Base-by-base conservation (phyloP, 2,888 invertebrate genomes). In the Polymixis lichenea region DNA sequence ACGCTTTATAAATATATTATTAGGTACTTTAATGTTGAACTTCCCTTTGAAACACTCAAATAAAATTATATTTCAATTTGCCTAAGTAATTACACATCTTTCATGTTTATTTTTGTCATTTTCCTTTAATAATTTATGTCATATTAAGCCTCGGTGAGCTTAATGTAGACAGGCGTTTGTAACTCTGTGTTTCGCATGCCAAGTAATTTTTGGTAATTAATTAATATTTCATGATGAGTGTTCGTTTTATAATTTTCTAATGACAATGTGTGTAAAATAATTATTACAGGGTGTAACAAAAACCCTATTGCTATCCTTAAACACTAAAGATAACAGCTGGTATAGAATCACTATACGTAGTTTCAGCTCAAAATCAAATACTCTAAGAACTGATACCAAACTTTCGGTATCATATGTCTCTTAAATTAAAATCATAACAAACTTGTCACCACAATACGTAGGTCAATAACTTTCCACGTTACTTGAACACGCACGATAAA, bases 21-120 rank as follows among this genome's bases (percentile, higher is more conserved):
- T 25, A 75, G 25, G 32, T 49, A 61, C 61, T 62, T 69, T 69
- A 60, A 68, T 51, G n/a, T 81, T 58, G 53, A 79, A 69, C 8
- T 75, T 80, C 19, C 28, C 43, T 80, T 66, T 61, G 65, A 69
- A 60, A 69, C 61, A 65, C 22, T 60, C 60, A 69, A 82, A 76
- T 69, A 25, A 68, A 81, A 68, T 82, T 69, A 69, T 51, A 61
- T 69, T 82, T 65, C 77, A 80, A 82, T 80, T 80, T 76, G n/a
- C 55, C 32, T 66, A 66, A 70, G 69, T 76, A 82, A 76, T 69
- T 58, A 68, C 32, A 61, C 32, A 56, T 82, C 60, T 80, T 76
- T 80, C 68, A 66, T 69, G 65, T 76, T 80, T 80, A 76, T 82
- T 82, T 77, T 43, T 69, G 82, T 76, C 58, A 69, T 61, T 75